A percentile compares a stretch with the other conserved stretches of the same genome.
phyloP scores from a whole-genome alignment of 2,113 vertebrate genomes.

The Petroica traversi region DNA sequence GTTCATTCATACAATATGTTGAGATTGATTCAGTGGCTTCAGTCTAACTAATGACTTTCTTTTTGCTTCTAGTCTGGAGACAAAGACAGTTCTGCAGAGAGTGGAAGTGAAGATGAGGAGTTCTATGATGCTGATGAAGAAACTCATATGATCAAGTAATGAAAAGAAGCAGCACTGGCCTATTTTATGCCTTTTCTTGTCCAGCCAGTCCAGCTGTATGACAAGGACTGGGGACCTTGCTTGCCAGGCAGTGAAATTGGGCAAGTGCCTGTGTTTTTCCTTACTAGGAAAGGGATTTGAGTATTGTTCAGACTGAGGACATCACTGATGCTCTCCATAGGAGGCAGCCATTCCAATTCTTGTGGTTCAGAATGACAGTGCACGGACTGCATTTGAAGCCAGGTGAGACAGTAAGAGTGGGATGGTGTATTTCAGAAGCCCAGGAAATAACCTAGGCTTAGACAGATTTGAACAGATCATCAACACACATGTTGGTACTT shows the following conservation, averaged over 20 bases:
- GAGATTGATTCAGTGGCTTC: not conserved
- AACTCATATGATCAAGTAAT: conserved; percentile 79
- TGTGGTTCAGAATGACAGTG: not conserved
- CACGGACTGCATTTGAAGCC: not conserved
- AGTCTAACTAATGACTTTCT: not conserved
- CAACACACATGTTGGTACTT: not conserved
- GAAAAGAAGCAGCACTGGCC: not conserved
- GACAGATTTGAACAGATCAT: not conserved
- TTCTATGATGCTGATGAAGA: conserved; percentile 78
- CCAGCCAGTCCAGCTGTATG: not conserved
- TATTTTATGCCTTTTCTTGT: not conserved
- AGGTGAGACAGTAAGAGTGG: not conserved
- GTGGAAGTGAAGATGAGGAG: conserved; percentile 76
- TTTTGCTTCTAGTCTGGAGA: conserved; percentile 55
- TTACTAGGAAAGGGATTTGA: not conserved
- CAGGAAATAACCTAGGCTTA: not conserved
- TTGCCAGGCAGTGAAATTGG: not conserved
- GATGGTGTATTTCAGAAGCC: not conserved
- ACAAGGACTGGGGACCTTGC: not conserved
- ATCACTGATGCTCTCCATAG: not conserved
- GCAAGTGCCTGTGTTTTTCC: not conserved
- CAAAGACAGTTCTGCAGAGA: conserved; percentile 52
- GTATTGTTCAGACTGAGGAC: not conserved
- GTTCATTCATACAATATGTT: not conserved
- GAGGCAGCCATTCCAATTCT: not conserved